Evolutionary conservation across 2,888 invertebrate species (phyloP), one percentile per base, ranked within the genome.

Genomic region (Epiblema foenella): DNA sequence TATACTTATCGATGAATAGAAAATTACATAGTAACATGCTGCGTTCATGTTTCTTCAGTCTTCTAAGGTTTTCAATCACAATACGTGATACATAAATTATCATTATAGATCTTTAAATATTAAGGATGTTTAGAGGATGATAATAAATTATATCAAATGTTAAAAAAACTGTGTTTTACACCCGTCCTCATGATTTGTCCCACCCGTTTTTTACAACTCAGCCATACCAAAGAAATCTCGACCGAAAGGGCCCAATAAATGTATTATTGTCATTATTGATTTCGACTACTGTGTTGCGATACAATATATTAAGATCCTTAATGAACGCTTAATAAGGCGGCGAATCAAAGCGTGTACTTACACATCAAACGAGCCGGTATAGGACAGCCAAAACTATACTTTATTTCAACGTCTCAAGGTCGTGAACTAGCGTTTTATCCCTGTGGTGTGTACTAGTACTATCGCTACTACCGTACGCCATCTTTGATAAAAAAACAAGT

Each of bases 251-350:
- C 24, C 52, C 42, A 37, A 56, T 60, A 70, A 69, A 71, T 71
- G 62, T 62, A 67, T 71, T 71, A 71, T 71, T 66, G 71, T 56
- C 57, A 67, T 71, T 71, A 71, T 71, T 66, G 71, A 66, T 67
- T 49, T 67, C 59, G 62, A 80, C 79, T 83, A 77, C 81, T 78
- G 82, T 80, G 74, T 76, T 78, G 80, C 78, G 79, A 69, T 69
- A 68, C 60, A 72, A 68, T 60, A 81, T 78, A 73, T 80, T 81
- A 85, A 84, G 81, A 81, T 77, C 79, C 81, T 81, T 88, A 90
- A 90, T 89, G 87, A 88, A 88, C 84, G 85, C 85, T 85, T 87
- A 88, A 87, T 87, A 86, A 82, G 84, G 83, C 80, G 83, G 83
- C 80, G 83, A 86, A 87, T 90, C 86, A 92, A 92, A 90, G 84